Base-by-base conservation (phyloP, 2,113 vertebrate species). In the Callocephalon fimbriatum region DNA sequence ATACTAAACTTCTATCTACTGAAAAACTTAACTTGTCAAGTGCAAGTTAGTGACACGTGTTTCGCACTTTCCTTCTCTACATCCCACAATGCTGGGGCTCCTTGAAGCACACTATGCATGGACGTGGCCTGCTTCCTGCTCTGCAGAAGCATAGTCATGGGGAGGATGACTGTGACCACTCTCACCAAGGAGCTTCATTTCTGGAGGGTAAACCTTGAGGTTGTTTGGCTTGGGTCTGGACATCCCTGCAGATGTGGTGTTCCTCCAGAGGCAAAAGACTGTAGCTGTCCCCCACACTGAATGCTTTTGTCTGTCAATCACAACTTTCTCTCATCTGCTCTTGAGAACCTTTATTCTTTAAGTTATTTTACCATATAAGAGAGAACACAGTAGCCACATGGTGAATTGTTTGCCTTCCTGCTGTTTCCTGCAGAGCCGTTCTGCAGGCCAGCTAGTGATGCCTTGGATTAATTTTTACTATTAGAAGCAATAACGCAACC, bases 51-150 rank as follows among this genome's bases (percentile, higher is more conserved):
- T 45, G 38, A 4, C 54, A 12, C 0, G 1, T n/a, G 12, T 40
- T 67, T 89, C 50, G 32, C 31, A 20, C 35, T 40, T 26, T 45
- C 35, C 51, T 71, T 65, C 71, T 74, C 50, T 44, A 27, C 22
- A 20, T 44, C 48, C 42, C 3, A 1, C 68, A 58, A 1, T 15
- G 1, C n/a, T 53, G 70, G 31, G 42, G 7, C 17, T 71, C 58
- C 56, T 65, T 26, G 68, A 35, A 75, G 56, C 32, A 29, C 26
- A 3, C 1, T 8, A 7, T 45, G 0, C 7, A 31, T 5, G 7
- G 18, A 35, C 0, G 0, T 23, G 32, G 29, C 20, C 37, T 17
- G 53, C 59, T 62, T 56, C 44, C 50, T 2, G 0, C 51, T 48
- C 45, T 53, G 15, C 70, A 72, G 32, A n/a, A 72, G 42, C 1